These are phyloP conservation scores for Rhinophrynus dorsalis DNA, from an alignment of 2,797 vertebrate species.

Conservation along the genomic window DNA sequence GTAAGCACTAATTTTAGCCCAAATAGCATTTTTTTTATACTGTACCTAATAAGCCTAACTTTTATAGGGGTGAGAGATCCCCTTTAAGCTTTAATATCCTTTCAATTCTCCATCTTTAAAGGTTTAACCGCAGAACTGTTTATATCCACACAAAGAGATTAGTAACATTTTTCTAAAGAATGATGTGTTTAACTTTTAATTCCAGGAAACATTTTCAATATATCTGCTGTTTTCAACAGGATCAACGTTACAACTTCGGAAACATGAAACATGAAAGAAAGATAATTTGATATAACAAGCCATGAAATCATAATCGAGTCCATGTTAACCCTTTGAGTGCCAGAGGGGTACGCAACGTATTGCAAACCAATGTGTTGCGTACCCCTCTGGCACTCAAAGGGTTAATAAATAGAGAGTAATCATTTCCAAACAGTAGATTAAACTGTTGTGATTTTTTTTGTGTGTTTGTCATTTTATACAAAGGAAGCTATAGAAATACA, in stretches of 20 bases:
- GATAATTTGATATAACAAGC: constrained; percentile 64
- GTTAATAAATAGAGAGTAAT: constrained; percentile 84
- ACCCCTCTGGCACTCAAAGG: too few relatives aligned
- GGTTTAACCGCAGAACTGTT: constrained; percentile 72
- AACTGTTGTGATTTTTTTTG: constrained; percentile 67
- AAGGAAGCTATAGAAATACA: constrained; percentile 81
- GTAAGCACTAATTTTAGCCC: too few relatives aligned
- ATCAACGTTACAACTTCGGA: constrained; percentile 65
- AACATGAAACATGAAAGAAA: constrained; percentile 66
- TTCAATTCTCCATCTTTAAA: too few relatives aligned
- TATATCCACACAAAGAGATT: constrained; percentile 58
- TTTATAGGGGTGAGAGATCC: too few relatives aligned
- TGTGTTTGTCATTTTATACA: constrained; percentile 63
- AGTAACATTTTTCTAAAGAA: constrained; percentile 71
- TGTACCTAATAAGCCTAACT: too few relatives aligned
- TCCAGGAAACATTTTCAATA: constrained; percentile 54
- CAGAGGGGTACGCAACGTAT: too few relatives aligned
- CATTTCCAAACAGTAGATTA: constrained; percentile 80
- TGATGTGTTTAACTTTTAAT: constrained; percentile 56
- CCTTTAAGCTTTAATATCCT: too few relatives aligned
- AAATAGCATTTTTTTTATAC: too few relatives aligned
- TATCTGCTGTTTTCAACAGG: constrained; percentile 64
- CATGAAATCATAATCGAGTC: constrained; percentile 57
- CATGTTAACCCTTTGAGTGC: too few relatives aligned
- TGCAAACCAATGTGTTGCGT: too few relatives aligned